phyloP scores from a whole-genome alignment of 2,113 vertebrate genomes.

The Amphiprion ocellaris region DNA sequence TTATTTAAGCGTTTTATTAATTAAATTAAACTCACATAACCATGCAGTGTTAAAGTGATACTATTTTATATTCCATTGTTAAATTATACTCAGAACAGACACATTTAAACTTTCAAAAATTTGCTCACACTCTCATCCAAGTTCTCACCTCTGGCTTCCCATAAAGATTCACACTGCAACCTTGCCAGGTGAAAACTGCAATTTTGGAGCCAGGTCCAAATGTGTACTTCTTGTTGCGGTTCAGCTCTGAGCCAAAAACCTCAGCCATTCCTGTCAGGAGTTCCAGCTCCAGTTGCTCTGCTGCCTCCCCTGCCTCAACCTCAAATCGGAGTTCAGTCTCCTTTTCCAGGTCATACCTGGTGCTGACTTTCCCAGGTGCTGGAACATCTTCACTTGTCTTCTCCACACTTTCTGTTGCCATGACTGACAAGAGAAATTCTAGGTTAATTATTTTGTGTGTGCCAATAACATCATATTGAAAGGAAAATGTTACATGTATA shows the following conservation, averaged over 20 bases:
- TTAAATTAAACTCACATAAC: conserved; percentile 4
- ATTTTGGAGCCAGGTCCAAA: conserved; percentile 96
- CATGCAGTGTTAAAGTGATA: background rate
- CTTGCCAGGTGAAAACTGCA: conserved; percentile 98
- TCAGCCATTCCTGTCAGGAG: conserved; percentile 93
- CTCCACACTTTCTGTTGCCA: conserved; percentile 82
- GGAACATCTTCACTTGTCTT: conserved; percentile 84
- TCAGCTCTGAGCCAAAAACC: conserved; percentile 96
- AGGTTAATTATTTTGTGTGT: background rate
- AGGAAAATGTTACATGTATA: no score
- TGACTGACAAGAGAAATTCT: conserved; percentile 54
- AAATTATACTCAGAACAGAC: background rate
- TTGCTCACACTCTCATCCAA: background rate
- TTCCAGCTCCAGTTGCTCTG: conserved; percentile 91
- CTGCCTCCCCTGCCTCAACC: conserved; percentile 89
- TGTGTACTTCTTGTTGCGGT: conserved; percentile 95
- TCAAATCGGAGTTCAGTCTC: conserved; percentile 98
- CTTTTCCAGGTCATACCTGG: conserved; percentile 93
- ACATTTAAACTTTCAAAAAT: background rate
- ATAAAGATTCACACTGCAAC: conserved; percentile 92
- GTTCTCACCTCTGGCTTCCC: conserved; percentile 91
- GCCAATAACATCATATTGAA: background rate
- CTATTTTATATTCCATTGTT: background rate
- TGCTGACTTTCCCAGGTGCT: conserved; percentile 71
- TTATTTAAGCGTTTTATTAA: conserved; percentile 9